Conservation (phyloP, 2,797 vertebrate genomes). For the Enteromius afrohamiltoni region DNA sequence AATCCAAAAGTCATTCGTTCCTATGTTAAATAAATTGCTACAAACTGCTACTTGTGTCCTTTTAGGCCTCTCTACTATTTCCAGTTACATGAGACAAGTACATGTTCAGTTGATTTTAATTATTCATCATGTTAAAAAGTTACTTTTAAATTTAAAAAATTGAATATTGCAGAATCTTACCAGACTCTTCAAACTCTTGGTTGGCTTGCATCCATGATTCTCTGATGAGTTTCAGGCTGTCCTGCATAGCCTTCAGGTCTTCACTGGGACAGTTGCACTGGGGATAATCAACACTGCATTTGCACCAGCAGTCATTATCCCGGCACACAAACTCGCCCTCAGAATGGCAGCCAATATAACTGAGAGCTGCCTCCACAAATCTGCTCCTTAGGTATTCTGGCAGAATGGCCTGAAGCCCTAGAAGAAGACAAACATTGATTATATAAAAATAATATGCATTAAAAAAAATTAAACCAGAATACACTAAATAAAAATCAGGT, state of each 20-base stretch:
- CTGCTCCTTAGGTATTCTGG: slow-evolving; percentile 89
- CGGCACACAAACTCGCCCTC: slow-evolving; percentile 95
- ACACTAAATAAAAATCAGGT: background rate
- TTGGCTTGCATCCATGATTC: slow-evolving; percentile 89
- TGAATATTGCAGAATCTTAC: slow-evolving; percentile 68
- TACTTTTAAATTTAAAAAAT: background rate
- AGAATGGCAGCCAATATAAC: slow-evolving; percentile 95
- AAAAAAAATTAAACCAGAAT: background rate
- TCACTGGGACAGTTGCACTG: slow-evolving; percentile 95
- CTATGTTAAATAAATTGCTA: background rate
- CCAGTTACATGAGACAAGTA: background rate
- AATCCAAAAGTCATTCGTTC: background rate
- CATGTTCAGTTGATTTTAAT: background rate
- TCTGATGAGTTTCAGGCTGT: slow-evolving; percentile 86
- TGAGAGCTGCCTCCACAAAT: slow-evolving; percentile 94
- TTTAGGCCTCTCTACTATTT: background rate
- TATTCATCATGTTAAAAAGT: background rate
- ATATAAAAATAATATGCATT: slow-evolving; percentile 15
- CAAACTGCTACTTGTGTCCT: background rate
- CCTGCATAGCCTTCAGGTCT: slow-evolving; percentile 94
- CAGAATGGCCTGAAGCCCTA: slow-evolving; percentile 92
- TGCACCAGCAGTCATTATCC: slow-evolving; percentile 96
- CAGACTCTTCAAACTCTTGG: slow-evolving; percentile 93
- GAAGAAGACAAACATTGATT: slow-evolving; percentile 51
- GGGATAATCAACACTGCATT: slow-evolving; percentile 85